Base-by-base conservation (phyloP, 37 sponge, comb jelly and placozoan species). In the Mnemiopsis leidyi region DNA sequence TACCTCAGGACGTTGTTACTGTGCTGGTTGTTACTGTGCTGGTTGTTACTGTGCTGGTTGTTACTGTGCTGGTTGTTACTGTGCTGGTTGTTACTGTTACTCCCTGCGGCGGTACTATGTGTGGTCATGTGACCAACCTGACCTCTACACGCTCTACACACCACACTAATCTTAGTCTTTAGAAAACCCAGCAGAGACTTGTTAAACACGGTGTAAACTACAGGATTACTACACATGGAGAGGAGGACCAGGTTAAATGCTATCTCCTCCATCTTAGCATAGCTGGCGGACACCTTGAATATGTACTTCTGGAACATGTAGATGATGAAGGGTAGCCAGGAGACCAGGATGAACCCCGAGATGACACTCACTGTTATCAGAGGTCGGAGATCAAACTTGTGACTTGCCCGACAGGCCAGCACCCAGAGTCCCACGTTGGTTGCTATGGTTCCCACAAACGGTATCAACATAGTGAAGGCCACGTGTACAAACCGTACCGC, bases 291-390 rank as follows among this genome's bases (percentile, higher is more conserved):
- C 3, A 20, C 9, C 0, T 77, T 26, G 33, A 34, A 32, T 33
- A 77, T 77, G 79, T 77, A 77, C 32, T 32, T 26, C 79, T 77
- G 79, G 34, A 77, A 34, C 79, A 77, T 77, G 79, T 77, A 77
- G 20, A 77, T 32, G 79, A 77, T 77, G 36, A 77, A 34, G 79
- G 79, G 79, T 1, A 77, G 79, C 79, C 79, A 77, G 79, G 79
- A 77, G 32, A 77, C 79, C 32, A 77, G 79, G 21, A 77, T 32
- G 32, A 77, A 31, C 3, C 79, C 79, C 0, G 79, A 77, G 32
- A 77, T 77, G 3, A 77, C 79, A 28, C 35, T 77, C 36, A 77
- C 79, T 28, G 79, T 32, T 1, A 77, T 77, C 20, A 77, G 18
- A 9, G 79, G 79, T 77, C 32, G 26, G 0, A 77, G 26, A 18